Base-by-base conservation (phyloP, 2,113 vertebrate species). In the Podocnemis expansa region DNA sequence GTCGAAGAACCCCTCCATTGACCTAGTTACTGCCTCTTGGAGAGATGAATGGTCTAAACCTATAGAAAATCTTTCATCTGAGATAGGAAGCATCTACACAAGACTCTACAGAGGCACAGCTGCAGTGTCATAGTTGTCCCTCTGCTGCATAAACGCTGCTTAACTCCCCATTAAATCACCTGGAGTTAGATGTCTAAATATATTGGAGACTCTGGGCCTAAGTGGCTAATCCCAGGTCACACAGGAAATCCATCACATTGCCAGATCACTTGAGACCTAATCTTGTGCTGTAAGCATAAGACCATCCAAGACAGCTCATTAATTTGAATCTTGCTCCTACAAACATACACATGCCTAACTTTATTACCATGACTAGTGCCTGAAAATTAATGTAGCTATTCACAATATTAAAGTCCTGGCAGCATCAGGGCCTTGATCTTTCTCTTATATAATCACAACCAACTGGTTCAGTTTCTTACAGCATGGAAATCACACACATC, bases 401-500 rank as follows among this genome's bases (percentile, higher is more conserved):
- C 41, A 67, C 73, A 43, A 10, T 43, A 75, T 5, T 43, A 75
- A 75, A 41, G 41, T 24, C 2, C 80, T 81, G 89, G 21, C 63
- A 78, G 51, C 5, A 92, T 51, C 7, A 83, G 9, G 56, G 82
- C 47, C 87, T 78, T 83, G 43, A 38, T 49, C 49, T 80, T 56
- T 5, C 43, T 95, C 45, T 41, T 80, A 80, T 70, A 38, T 38
- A 56, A 19, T 79, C 2, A 3, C 5, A 8, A 91, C 49, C 14
- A 67, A 52, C 2, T 82, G 67, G 73, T 84, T 78, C 3, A 82
- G 75, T 93, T 90, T 91, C 47, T 2, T 84, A 85, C 76, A 29
- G 79, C 0, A 22, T 93, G 78, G 82, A 85, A 90, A 67, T 88
- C 43, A 38, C 24, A 21, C 80, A 85, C 73, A 84, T 80, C 75